A percentile compares a stretch with the other conserved stretches of the same genome.
Evolutionary conservation across 2,888 invertebrate species (phyloP).

Genomic region (Drosophila neutralis): DNA sequence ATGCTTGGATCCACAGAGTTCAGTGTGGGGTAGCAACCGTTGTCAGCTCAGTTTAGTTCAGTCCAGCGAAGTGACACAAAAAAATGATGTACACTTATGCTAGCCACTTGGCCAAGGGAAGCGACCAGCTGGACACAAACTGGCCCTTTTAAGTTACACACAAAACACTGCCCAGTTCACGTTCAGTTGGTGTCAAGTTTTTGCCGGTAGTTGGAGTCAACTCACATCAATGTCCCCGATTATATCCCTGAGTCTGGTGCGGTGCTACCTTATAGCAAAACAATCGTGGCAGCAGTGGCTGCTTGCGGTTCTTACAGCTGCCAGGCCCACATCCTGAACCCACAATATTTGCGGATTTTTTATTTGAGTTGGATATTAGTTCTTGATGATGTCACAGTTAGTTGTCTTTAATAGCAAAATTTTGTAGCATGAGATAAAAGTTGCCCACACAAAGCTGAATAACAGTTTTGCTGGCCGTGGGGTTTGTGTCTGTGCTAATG

Average conservation of each 20-base stretch:
- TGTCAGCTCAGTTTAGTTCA: conserved; percentile 47
- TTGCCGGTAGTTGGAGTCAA: conserved; percentile 9
- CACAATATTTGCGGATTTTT: conserved; percentile 42
- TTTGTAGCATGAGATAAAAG: conserved; percentile 53
- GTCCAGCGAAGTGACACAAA: conserved; percentile 67
- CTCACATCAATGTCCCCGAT: conserved; percentile 20
- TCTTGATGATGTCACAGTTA: conserved; percentile 45
- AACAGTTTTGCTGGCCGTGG: neutral
- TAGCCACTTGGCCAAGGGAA: conserved; percentile 22
- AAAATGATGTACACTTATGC: conserved; percentile 55
- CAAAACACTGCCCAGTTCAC: neutral
- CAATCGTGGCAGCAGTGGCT: conserved; percentile 15
- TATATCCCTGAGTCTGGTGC: conserved; percentile 7
- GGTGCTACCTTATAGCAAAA: conserved; percentile 10
- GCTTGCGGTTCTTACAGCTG: conserved; percentile 36
- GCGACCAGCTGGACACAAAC: conserved; percentile 13
- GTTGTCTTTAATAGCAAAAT: neutral
- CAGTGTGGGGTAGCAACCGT: conserved; percentile 33
- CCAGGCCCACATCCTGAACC: conserved; percentile 22
- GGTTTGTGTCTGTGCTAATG: conserved; percentile 55
- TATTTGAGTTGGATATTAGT: conserved; percentile 63
- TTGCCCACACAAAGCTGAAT: neutral
- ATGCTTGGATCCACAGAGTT: conserved; percentile 1
- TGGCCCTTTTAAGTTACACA: conserved; percentile 57
- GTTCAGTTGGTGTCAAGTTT: conserved; percentile 48